Percentiles rank a stretch among this genome's conserved stretches.
These are phyloP conservation scores for Propsilocerus akamusi DNA, from an alignment of 1,140 invertebrate species.

Conservation along the genomic window DNA sequence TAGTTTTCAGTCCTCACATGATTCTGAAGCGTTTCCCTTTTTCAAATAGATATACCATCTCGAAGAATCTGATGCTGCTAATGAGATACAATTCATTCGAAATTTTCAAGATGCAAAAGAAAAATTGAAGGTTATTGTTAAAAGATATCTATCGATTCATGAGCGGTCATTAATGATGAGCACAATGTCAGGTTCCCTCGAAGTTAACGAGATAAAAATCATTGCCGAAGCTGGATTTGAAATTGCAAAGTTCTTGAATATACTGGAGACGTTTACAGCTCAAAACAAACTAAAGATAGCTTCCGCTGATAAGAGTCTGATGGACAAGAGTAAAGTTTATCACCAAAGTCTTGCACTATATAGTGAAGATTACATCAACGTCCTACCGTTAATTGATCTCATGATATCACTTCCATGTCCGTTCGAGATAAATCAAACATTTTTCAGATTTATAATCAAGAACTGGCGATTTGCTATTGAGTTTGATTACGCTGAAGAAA, in stretches of 20 bases:
- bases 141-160: background rate
- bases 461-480: background rate
- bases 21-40: background rate
- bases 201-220: background rate
- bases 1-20: background rate
- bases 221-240: background rate
- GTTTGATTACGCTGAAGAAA: background rate
- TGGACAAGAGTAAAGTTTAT: background rate
- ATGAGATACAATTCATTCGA: background rate
- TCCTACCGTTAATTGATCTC: background rate
- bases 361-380: background rate
- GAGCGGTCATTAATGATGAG: background rate
- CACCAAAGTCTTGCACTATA: background rate
- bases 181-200: background rate
- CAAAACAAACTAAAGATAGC: background rate
- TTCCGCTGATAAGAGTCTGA: background rate
- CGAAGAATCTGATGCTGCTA: background rate
- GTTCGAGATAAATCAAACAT: background rate
- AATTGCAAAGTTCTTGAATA: background rate
- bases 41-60: background rate
- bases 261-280: background rate
- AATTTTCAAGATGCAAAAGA: background rate
- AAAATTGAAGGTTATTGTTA: background rate
- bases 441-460: background rate
- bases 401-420: background rate